These are phyloP conservation scores for Salvelinus namaycush DNA, from an alignment of 2,113 vertebrate genomes.

Conservation along the genomic window DNA sequence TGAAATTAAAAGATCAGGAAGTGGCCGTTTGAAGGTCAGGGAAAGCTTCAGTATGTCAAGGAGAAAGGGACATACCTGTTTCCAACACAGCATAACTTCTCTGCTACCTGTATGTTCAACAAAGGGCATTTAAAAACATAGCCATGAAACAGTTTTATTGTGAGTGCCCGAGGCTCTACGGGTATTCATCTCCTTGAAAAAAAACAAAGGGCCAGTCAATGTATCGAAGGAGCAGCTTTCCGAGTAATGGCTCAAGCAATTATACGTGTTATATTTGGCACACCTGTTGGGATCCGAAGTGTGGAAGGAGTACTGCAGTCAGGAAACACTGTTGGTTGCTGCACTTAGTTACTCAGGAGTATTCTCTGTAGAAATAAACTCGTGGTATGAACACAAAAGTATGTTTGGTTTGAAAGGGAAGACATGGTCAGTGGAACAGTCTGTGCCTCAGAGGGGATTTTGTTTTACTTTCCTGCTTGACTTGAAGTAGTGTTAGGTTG, in stretches of 20 bases:
- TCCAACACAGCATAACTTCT: background rate
- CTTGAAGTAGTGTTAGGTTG: background rate
- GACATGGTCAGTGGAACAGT: background rate
- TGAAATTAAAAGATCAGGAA: background rate
- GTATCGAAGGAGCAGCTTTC: slow-evolving; percentile 39
- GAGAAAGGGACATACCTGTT: background rate
- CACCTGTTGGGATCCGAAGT: slow-evolving; percentile 22
- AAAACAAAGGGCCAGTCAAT: slow-evolving; percentile 36
- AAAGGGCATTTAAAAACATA: slow-evolving; percentile 13
- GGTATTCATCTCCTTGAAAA: slow-evolving; percentile 32
- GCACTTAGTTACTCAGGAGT: slow-evolving; percentile 11
- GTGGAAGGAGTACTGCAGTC: slow-evolving; percentile 34
- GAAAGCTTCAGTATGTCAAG: background rate
- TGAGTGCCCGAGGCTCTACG: slow-evolving; percentile 28
- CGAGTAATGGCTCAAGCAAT: slow-evolving; percentile 52
- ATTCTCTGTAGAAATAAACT: background rate
- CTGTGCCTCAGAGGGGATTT: background rate
- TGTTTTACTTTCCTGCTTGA: background rate
- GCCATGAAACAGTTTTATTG: slow-evolving; percentile 29
- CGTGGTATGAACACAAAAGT: background rate
- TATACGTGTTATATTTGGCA: slow-evolving; percentile 28
- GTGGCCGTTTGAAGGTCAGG: background rate
- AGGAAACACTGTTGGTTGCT: slow-evolving; percentile 15
- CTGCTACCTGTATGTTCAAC: background rate
- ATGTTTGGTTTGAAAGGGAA: background rate